Evolutionary conservation across 2,888 invertebrate species (phyloP).

Genomic region (Molorchus minor): DNA sequence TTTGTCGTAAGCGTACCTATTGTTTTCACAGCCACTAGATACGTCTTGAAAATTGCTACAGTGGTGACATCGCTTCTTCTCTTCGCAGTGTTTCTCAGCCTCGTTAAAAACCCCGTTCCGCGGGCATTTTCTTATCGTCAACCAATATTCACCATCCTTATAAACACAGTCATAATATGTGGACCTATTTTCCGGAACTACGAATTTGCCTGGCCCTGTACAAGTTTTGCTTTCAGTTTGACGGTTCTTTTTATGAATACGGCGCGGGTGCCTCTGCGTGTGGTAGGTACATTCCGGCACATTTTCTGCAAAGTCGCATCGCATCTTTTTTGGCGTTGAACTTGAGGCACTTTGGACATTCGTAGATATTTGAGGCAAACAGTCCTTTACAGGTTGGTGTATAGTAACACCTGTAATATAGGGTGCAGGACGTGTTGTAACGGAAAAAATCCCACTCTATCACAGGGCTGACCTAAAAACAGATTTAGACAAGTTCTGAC

Average conservation of each 20-base stretch:
- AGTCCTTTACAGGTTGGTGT: constrained; percentile 33
- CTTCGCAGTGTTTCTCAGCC: constrained; percentile 20
- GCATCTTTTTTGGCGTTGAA: constrained; percentile 46
- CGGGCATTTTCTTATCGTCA: constrained; percentile 39
- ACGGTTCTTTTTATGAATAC: background rate
- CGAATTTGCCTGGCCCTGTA: constrained; percentile 46
- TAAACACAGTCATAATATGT: constrained; percentile 47
- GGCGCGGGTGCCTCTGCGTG: background rate
- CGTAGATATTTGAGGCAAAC: constrained; percentile 30
- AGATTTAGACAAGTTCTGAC: too few relatives aligned
- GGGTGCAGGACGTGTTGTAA: constrained; percentile 46
- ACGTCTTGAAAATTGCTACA: constrained; percentile 5
- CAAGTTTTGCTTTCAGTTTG: constrained; percentile 33
- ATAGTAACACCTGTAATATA: constrained; percentile 46
- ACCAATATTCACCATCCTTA: constrained; percentile 14
- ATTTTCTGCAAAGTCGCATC: constrained; percentile 50
- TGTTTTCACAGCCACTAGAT: background rate
- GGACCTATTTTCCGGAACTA: constrained; percentile 40
- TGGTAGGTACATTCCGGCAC: constrained; percentile 52
- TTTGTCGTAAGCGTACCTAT: constrained; percentile 31
- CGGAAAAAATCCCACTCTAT: constrained; percentile 43
- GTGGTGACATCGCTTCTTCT: background rate
- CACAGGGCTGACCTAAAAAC: constrained; percentile 37
- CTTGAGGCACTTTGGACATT: constrained; percentile 51
- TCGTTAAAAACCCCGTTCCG: constrained; percentile 7